Evolutionary conservation across 1,140 invertebrate species (phyloP), one percentile per base, ranked within the genome.

Genomic region (Pseudomyrmex cubaensis): DNA sequence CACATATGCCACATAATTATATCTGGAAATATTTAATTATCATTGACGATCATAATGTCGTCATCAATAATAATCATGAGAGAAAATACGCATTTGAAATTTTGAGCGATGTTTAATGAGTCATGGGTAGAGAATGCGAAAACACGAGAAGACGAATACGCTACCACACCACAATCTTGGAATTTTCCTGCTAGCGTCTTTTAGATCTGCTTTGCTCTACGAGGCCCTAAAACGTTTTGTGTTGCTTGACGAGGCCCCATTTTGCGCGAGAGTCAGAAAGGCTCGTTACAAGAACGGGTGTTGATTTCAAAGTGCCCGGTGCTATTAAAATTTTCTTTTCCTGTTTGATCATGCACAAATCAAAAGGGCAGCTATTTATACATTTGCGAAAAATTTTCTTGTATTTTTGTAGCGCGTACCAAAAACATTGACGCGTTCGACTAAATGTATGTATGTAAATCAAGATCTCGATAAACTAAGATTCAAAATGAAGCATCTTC

Each of bases 201-300:
- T 91, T n/a, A n/a, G n/a, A n/a, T n/a, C n/a, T n/a, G n/a, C n/a
- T 92, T 92, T 92, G 85, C 84, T 83, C 87, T 90, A 91, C 89
- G 90, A 91, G 92, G 93, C 92, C 92, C 92, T 92, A 92, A 92
- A 93, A 92, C 90, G 91, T 90, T 92, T 87, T 87, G 92, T 90
- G 91, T 92, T 92, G 92, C 91, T 92, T 93, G 91, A 91, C 92
- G 91, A 91, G 92, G 93, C 92, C 92, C 91, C 90, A 92, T 93
- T 93, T 93, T 92, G 90, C 91, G 91, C 90, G 89, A 91, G 50
- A 80, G 85, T 85, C 86, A 67, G 74, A 35, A 35, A 5, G 35
- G 35, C 35, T 35, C 35, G 35, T 35, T 35, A 5, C 92, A 93
- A 87, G 88, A 77, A 57, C 88, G 91, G 91, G 88, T 82, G 63